Conservation (phyloP, 2,797 vertebrate species). For the Karalla daura region DNA sequence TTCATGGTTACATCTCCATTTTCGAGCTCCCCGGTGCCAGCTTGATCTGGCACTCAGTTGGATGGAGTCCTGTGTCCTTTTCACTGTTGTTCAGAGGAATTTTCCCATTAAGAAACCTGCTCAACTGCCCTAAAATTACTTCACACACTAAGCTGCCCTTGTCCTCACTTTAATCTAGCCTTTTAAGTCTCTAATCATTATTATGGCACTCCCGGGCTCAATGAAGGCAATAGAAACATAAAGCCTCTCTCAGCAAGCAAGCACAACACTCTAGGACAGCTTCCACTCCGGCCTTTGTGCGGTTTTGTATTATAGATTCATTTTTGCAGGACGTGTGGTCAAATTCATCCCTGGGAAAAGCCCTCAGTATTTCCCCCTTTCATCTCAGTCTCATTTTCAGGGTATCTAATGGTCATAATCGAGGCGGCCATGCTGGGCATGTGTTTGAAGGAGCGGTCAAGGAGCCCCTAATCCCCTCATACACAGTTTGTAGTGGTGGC, state of each 20-base stretch:
- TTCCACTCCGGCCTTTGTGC: conserved; percentile 69
- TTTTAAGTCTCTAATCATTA: conserved; percentile 80
- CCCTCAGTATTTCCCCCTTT: conserved; percentile 64
- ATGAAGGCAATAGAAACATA: conserved; percentile 75
- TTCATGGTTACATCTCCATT: conserved; percentile 38
- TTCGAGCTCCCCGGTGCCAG: conserved; percentile 48
- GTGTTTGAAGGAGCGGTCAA: conserved; percentile 81
- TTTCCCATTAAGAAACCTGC: conserved; percentile 76
- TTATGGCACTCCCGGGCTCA: conserved; percentile 75
- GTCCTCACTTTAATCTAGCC: conserved; percentile 77
- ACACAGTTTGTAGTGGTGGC: conserved; percentile 80
- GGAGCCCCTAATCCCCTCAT: conserved; percentile 84
- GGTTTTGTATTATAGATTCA: conserved; percentile 78
- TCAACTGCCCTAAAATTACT: conserved; percentile 73
- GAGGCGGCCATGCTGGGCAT: conserved; percentile 81
- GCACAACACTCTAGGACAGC: conserved; percentile 76
- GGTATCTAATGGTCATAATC: conserved; percentile 87
- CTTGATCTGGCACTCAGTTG: conserved; percentile 16
- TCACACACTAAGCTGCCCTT: conserved; percentile 75
- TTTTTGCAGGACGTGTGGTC: conserved; percentile 81
- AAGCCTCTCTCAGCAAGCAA: conserved; percentile 75
- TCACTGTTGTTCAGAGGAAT: conserved; percentile 67
- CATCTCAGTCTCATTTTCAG: conserved; percentile 81
- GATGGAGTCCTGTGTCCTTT: conserved; percentile 47
- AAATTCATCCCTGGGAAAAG: conserved; percentile 73